Evolutionary conservation across 2,797 vertebrate genomes (phyloP), one percentile per base, ranked within the genome.

Genomic region (Holocentrus rufus): DNA sequence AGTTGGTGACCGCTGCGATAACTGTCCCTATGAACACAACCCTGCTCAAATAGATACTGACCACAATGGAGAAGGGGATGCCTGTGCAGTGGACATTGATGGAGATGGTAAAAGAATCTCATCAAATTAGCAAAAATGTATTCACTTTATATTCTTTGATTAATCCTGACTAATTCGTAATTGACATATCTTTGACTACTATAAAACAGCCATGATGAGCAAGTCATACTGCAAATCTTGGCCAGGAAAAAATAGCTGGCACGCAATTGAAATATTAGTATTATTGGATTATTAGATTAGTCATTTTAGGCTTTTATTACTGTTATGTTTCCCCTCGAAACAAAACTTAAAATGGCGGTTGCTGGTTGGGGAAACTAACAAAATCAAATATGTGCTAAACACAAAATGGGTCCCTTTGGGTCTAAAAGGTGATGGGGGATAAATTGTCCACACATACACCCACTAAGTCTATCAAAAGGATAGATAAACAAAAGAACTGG

Each of bases 1-100:
- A 79, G 97, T 99, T 2, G 98, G 98, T 1, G 97, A 99, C 85
- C 96, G 98, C 44, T 99, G 98, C 63, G 98, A 99, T 77, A 99
- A 99, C 83, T 99, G 98, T 25, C 97, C 97, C 0, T 98, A 98
- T 0, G 96, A 98, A 50, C 96, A 98, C 89, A 99, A 99, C 82
- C 96, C 95, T 0, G 96, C 96, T 5, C 98, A 99, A 87, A 99
- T 97, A 49, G 98, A 99, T 87, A 99, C 98, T 0, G 96, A 99
- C 82, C 87, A 94, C 84, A 97, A 99, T 0, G 97, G 96, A 2
- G 97, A 99, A 88, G 98, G 98, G 0, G 98, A 99, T 0, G 95
- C 96, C 0, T 99, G 98, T 53, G 95, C 97, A 0, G 93, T 96
- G 68, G 98, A 99, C 89, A 99, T 99, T n/a, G 98, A 99, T 0